A percentile compares a stretch with the other conserved stretches of the same genome.
phyloP scores from a whole-genome alignment of 2,888 invertebrate species.

The Catonia carolina region DNA sequence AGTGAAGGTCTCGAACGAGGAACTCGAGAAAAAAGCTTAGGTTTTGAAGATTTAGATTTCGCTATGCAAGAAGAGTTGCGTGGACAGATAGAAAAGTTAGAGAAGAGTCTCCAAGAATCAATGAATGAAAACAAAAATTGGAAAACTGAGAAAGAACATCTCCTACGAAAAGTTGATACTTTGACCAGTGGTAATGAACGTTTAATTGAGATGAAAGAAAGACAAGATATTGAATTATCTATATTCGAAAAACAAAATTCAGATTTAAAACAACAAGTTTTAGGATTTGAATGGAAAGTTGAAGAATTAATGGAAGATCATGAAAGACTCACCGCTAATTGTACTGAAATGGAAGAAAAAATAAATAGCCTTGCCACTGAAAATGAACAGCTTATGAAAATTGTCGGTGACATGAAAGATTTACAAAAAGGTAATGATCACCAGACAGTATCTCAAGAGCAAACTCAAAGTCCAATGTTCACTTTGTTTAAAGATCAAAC shows the following conservation, averaged over 20 bases:
- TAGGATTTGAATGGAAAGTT: constrained; percentile 43
- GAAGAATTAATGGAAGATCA: constrained; percentile 36
- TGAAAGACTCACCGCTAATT: constrained; percentile 35
- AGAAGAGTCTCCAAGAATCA: constrained; percentile 56
- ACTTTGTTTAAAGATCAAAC: no score
- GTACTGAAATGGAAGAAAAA: constrained; percentile 40
- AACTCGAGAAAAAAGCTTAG: constrained; percentile 48
- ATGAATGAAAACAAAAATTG: constrained; percentile 53
- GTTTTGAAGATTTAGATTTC: constrained; percentile 59
- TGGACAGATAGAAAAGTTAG: constrained; percentile 56
- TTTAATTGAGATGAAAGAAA: constrained; percentile 72
- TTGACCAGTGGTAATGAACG: constrained; percentile 68
- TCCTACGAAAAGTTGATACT: constrained; percentile 64
- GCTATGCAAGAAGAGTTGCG: constrained; percentile 78
- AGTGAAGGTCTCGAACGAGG: constrained; percentile 56
- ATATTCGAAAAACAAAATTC: constrained; percentile 64
- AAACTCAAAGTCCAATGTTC: constrained; percentile 20
- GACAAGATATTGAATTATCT: constrained; percentile 68
- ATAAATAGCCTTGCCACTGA: constrained; percentile 41
- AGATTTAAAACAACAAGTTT: constrained; percentile 60
- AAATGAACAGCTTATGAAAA: constrained; percentile 39
- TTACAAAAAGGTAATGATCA: constrained; percentile 8
- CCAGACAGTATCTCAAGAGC: neutral
- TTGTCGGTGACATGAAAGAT: constrained; percentile 42
- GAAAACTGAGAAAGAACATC: constrained; percentile 58